Evolutionary conservation across 2,797 vertebrate species (phyloP), one percentile per base, ranked within the genome.

Genomic region (Miichthys miiuy): DNA sequence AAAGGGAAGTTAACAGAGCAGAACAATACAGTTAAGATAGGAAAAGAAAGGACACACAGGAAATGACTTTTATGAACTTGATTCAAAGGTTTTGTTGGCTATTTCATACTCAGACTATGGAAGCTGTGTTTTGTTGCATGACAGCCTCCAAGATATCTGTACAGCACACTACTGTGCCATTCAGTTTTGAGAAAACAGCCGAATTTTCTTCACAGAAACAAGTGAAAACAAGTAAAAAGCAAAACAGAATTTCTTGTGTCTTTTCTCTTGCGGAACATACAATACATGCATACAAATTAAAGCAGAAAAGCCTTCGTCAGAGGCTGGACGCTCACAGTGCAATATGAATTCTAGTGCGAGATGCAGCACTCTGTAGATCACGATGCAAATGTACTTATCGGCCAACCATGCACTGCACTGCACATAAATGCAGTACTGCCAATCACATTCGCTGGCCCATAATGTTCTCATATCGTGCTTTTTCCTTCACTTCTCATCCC

Each of bases 321-420:
- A 68, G 56, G 25, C 46, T 60, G 51, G 64, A 64, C 11, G 13
- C 27, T 41, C 56, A 18, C 17, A 47, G 23, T 68, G 38, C 30
- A 54, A 25, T 14, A 61, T 41, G 18, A 66, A 54, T 47, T 66
- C 23, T 63, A 21, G 27, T 52, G 14, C 68, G 46, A 10, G 17
- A 42, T 38, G 42, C 47, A 74, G 69, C 50, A 23, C 58, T 63
- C 47, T 44, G 42, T 63, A 38, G 30, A 78, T 67, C 68, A 6
- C 1, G 27, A 84, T 77, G 68, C 58, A 83, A 51, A 77, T 72
- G 47, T 55, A n/a, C 56, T 75, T 6, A 48, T 55, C 41, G 20
- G 16, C 16, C 63, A 57, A 13, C 61, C 73, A 60, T 71, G 76
- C 66, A 79, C 17, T 50, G 30, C 62, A 64, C 51, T 16, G 60